phyloP scores from a whole-genome alignment of 2,797 vertebrate genomes.

The Chaenodraco wilsoni region DNA sequence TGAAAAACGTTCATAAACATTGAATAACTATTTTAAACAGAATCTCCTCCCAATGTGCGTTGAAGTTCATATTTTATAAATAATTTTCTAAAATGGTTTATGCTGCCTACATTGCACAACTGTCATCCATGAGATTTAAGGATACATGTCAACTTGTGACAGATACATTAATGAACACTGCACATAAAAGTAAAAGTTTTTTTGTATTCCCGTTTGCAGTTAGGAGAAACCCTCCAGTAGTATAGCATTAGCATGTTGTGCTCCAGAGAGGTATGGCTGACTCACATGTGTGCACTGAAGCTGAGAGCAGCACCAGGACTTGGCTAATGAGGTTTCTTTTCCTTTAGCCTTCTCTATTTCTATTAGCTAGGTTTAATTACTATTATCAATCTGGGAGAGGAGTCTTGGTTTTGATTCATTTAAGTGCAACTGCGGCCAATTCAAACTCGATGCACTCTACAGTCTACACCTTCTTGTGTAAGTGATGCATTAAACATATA shows the following conservation, averaged over 20 bases:
- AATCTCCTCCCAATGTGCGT: no score
- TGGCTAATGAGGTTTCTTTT: background rate
- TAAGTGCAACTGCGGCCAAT: background rate
- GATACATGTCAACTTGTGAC: background rate
- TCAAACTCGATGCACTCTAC: background rate
- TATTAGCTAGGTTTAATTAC: background rate
- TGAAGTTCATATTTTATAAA: no score
- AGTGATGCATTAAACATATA: constrained; percentile 3
- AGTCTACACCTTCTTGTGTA: background rate
- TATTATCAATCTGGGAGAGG: background rate
- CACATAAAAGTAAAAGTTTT: background rate
- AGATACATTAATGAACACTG: constrained; percentile 1
- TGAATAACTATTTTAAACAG: background rate
- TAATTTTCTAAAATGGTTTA: no score
- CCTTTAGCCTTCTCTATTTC: background rate
- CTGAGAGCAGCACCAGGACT: constrained; percentile 18
- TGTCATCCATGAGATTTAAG: constrained; percentile 5
- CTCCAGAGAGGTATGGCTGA: constrained; percentile 29
- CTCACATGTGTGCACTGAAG: constrained; percentile 11
- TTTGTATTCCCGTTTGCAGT: background rate
- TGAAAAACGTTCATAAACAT: constrained; percentile 1
- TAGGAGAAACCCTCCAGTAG: constrained; percentile 20
- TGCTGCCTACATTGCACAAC: constrained; percentile 1
- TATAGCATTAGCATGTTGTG: constrained; percentile 7
- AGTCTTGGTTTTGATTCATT: constrained; percentile 9